Percentiles rank a stretch among this genome's conserved stretches.
These are phyloP conservation scores for Tachypleus tridentatus DNA, from an alignment of 1,140 invertebrate species.

Conservation along the genomic window DNA sequence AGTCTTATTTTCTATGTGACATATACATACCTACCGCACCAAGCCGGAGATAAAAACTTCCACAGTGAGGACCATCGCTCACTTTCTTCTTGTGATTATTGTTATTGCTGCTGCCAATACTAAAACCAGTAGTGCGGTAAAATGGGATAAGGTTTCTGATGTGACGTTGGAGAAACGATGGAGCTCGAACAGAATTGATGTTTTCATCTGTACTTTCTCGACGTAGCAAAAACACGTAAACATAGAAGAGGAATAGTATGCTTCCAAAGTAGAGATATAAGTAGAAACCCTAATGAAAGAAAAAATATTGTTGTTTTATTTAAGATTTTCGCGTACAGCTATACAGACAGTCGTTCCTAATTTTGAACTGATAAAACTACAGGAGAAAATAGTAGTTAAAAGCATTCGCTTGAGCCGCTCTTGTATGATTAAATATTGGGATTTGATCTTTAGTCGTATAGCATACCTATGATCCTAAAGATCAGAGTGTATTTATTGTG, in stretches of 20 bases:
- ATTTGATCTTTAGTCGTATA: no score
- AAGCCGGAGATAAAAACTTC: conserved; percentile 84
- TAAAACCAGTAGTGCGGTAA: not conserved
- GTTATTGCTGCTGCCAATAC: not conserved
- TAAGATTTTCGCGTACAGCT: no score
- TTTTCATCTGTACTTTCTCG: not conserved
- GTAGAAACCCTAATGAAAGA: conserved; percentile 49
- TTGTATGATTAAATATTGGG: no score
- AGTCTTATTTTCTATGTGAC: not conserved
- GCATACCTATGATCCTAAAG: no score
- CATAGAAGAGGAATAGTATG: conserved; percentile 73
- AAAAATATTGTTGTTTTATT: not conserved
- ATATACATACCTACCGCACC: conserved; percentile 51
- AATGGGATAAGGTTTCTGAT: not conserved
- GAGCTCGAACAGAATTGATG: not conserved
- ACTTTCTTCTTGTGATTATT: conserved; percentile 5
- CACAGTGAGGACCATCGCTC: conserved; percentile 40
- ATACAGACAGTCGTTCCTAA: no score
- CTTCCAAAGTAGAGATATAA: conserved; percentile 77
- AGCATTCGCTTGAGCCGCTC: no score
- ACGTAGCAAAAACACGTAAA: conserved; percentile 55
- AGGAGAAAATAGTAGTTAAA: no score
- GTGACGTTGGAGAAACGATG: not conserved
- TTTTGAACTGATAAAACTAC: no score
- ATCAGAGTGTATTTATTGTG: no score